Conservation (phyloP, 2,888 invertebrate genomes). For the Morinoia aosen region DNA sequence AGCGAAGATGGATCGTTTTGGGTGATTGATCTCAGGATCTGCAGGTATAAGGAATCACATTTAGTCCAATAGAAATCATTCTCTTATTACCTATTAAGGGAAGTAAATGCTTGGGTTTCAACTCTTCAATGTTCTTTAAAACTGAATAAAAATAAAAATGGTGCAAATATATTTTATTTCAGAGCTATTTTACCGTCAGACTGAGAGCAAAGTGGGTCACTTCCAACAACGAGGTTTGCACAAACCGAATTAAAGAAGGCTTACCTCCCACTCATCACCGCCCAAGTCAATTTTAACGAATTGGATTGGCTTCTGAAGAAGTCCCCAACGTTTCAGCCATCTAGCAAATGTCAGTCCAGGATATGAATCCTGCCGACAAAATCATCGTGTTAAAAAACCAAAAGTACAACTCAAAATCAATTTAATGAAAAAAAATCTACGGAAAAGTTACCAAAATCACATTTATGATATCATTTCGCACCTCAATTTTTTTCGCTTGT, state of each 20-base stretch:
- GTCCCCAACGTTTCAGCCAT: not conserved
- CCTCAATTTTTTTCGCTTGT: too few species aligned
- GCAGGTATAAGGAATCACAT: not conserved
- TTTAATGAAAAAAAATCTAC: not conserved
- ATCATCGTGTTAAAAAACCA: not conserved
- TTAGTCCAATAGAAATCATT: not conserved
- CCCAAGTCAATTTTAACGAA: conserved; percentile 20
- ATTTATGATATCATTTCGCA: not conserved
- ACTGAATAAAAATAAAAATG: too few species aligned
- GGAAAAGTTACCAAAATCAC: not conserved
- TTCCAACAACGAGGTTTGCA: not conserved
- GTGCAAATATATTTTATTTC: not conserved
- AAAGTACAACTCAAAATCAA: not conserved
- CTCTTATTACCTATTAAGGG: not conserved
- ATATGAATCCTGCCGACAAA: not conserved
- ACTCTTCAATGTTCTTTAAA: not conserved
- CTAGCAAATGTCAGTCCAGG: not conserved
- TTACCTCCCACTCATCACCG: conserved; percentile 32
- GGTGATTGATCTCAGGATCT: not conserved
- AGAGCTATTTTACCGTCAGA: not conserved
- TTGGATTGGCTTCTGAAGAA: not conserved
- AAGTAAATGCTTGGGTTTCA: not conserved
- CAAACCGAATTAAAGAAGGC: not conserved
- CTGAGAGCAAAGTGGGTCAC: not conserved
- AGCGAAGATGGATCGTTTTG: not conserved